Percentiles rank a stretch among this genome's conserved stretches.
Conservation (phyloP, 2,797 vertebrate genomes). For the Bucorvus abyssinicus region DNA sequence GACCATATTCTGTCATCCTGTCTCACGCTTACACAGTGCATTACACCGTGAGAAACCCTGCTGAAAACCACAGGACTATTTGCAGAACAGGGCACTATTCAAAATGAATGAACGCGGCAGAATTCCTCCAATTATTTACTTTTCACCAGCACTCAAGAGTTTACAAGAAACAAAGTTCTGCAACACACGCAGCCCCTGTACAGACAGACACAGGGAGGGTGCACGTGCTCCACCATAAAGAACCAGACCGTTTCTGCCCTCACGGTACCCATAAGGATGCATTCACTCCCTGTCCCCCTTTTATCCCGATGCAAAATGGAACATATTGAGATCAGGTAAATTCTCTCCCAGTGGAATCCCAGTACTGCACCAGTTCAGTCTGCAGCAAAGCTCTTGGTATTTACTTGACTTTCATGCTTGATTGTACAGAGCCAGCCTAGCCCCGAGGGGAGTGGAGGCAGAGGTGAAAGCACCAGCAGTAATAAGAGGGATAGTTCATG, state of each 20-base stretch:
- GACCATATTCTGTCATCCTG: not conserved
- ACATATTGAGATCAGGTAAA: constrained; percentile 28
- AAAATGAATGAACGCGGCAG: not conserved
- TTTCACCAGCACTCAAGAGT: constrained; percentile 42
- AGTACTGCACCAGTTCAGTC: not conserved
- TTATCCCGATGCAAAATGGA: not conserved
- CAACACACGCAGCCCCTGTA: not conserved
- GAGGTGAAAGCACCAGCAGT: constrained; percentile 20
- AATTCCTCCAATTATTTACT: constrained; percentile 46
- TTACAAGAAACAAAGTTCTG: constrained; percentile 29
- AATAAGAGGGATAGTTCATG: not conserved
- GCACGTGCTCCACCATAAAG: not conserved
- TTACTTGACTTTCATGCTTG: not conserved
- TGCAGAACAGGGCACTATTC: constrained; percentile 41
- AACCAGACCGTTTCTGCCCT: not conserved
- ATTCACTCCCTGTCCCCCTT: constrained; percentile 19
- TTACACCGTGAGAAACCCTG: not conserved
- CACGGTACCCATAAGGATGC: not conserved
- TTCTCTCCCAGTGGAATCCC: constrained; percentile 31
- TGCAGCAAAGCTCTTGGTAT: constrained; percentile 14
- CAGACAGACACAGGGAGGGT: not conserved
- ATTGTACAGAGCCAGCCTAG: constrained; percentile 11
- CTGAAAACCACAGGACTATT: not conserved
- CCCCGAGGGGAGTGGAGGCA: constrained; percentile 25
- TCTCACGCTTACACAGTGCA: fast-evolving